Base-by-base conservation (phyloP, 2,888 invertebrate genomes). In the Spodoptera exigua region DNA sequence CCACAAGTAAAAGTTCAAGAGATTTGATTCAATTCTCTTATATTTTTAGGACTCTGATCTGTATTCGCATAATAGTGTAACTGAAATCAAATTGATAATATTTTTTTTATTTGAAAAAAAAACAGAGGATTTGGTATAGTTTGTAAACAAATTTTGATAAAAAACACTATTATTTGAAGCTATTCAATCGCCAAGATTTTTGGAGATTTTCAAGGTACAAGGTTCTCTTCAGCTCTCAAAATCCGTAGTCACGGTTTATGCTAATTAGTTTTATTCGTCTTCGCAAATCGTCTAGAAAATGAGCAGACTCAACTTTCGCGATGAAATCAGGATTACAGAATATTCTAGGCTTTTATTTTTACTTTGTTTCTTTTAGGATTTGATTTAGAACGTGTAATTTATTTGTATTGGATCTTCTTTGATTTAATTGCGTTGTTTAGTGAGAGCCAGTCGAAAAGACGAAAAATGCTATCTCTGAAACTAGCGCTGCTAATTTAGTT, bases 251-350 rank as follows among this genome's bases (percentile, higher is more conserved):
- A 47, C 14, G 62, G 17, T 59, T 70, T 56, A 64, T 59, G 54
- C 46, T 62, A 75, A 66, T 73, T 64, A 64, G 48, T 65, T 68
- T 58, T 53, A 61, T 52, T 61, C 53, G 47, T 61, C 43, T 57
- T 53, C 13, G 16, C 40, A 62, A 67, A 62, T 67, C 49, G 16
- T 34, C n/a, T 48, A 48, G 44, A 51, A 63, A 72, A 61, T 74
- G 55, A 71, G 57, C 45, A 46, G 48, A n/a, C 47, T 40, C 27
- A 64, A 58, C 43, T 64, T 61, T 5, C 21, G 32, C 40, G 45
- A 46, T 45, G 58, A 32, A 44, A 59, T 51, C 36, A 34, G 41
- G 53, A 46, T 47, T 55, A 13, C n/a, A 17, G 14, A 61, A 49
- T 46, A 37, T 66, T 59, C 48, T 17, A 53, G 48, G 36, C 41